phyloP scores from a whole-genome alignment of 2,113 vertebrate genomes.

The Verasper variegatus region DNA sequence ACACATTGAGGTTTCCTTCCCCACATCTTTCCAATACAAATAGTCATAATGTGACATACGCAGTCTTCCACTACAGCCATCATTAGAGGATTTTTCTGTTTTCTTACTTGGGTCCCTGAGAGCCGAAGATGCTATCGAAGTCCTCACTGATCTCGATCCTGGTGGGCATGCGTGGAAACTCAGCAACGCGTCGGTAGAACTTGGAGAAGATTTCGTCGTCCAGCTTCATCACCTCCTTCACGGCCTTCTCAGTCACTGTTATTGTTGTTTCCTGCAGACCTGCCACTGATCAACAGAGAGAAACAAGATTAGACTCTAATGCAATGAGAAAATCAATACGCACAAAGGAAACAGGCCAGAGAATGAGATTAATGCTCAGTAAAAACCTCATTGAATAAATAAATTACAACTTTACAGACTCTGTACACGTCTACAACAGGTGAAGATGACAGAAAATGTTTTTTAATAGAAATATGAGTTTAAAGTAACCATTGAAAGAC shows the following conservation, averaged over 20 bases:
- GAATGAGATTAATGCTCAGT: background rate
- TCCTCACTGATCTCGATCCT: conserved; percentile 89
- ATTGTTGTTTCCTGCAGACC: conserved; percentile 92
- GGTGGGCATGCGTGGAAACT: conserved; percentile 80
- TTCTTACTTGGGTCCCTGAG: conserved; percentile 90
- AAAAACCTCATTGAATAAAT: background rate
- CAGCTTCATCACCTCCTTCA: conserved; percentile 97
- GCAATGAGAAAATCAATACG: background rate
- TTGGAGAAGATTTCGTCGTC: conserved; percentile 97
- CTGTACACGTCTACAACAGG: background rate
- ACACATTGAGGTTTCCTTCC: too few relatives aligned
- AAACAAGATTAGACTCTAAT: background rate
- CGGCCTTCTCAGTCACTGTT: conserved; percentile 92
- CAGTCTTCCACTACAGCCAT: background rate
- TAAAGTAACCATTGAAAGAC: background rate
- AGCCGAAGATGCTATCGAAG: conserved; percentile 94
- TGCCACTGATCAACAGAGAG: conserved; percentile 75
- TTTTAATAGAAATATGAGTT: background rate
- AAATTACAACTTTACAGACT: background rate
- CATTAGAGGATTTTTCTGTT: background rate
- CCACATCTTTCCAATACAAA: too few relatives aligned
- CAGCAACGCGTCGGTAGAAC: conserved; percentile 88
- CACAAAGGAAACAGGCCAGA: background rate
- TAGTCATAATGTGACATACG: too few relatives aligned
- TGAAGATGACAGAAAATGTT: background rate